These are phyloP conservation scores for Pachyrhynchus sulphureomaculatus DNA, from an alignment of 1,140 invertebrate genomes.

Conservation along the genomic window DNA sequence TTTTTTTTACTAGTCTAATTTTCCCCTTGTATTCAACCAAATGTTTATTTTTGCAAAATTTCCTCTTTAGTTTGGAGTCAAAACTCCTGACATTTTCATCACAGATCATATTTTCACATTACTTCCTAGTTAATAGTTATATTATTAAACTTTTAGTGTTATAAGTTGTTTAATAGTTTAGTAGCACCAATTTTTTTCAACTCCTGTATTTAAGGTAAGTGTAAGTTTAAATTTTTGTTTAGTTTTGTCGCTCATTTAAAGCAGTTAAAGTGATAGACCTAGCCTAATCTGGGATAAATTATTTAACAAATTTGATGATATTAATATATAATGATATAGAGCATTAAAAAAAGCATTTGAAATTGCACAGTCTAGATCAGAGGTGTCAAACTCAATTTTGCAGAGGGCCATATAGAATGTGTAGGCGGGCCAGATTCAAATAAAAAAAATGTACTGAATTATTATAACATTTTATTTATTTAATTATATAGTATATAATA, in stretches of 20 bases:
- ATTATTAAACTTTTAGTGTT: not conserved
- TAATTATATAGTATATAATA: no score
- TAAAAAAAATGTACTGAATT: no score
- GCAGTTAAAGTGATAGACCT: slow-evolving; percentile 23
- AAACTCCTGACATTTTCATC: not conserved
- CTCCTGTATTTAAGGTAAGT: slow-evolving; percentile 1
- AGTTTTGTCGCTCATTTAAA: slow-evolving; percentile 18
- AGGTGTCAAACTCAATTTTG: no score
- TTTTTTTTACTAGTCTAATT: slow-evolving; percentile 2
- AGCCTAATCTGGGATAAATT: not conserved
- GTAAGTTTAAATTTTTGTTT: slow-evolving; percentile 9
- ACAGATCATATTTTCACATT: not conserved
- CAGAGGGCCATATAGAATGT: no score
- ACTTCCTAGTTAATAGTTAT: not conserved
- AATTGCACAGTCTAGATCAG: no score
- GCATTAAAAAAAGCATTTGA: no score
- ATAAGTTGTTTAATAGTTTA: slow-evolving; percentile 19
- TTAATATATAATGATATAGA: no score
- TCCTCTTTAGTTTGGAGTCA: no score
- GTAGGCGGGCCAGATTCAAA: no score
- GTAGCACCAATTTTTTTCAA: slow-evolving; percentile 7
- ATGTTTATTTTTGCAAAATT: not conserved
- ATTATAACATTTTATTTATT: no score
- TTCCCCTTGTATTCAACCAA: not conserved
- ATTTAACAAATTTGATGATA: no score